phyloP scores from a whole-genome alignment of 2,113 vertebrate genomes.

The Zingel zingel region DNA sequence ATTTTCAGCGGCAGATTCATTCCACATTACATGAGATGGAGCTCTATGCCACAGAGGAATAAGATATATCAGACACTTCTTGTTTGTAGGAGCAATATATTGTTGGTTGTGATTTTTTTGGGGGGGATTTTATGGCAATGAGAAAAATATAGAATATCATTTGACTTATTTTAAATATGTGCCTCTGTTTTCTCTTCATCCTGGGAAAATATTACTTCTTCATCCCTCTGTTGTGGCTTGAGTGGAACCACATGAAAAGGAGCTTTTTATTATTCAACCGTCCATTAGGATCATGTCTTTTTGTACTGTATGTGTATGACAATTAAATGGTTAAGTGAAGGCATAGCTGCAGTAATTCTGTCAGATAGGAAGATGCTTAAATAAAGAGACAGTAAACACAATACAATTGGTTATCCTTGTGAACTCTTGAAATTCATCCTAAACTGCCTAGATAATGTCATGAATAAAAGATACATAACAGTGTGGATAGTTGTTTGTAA shows the following conservation, averaged over 20 bases:
- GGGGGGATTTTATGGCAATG: not conserved
- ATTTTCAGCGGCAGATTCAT: not conserved
- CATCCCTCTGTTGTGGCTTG: not conserved
- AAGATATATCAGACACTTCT: not conserved
- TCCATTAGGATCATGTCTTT: conserved; percentile 41
- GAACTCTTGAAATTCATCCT: not conserved
- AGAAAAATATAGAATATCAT: not conserved
- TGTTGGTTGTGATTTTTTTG: not conserved
- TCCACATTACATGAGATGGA: not conserved
- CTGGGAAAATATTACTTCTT: not conserved
- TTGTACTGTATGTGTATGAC: conserved; percentile 6
- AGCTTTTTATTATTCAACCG: conserved; percentile 26
- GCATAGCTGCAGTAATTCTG: not conserved
- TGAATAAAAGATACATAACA: not conserved
- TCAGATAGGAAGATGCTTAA: not conserved
- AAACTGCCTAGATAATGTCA: not conserved
- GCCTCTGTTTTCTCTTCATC: not conserved
- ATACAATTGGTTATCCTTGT: not conserved
- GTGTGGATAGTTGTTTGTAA: not conserved
- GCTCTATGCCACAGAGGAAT: not conserved
- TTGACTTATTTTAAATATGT: not conserved
- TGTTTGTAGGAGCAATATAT: not conserved
- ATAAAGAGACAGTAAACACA: not conserved
- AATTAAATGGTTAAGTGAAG: not conserved
- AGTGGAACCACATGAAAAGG: not conserved